Evolutionary conservation across 2,797 vertebrate genomes (phyloP).

Genomic region (Acipenser transmontanus): DNA sequence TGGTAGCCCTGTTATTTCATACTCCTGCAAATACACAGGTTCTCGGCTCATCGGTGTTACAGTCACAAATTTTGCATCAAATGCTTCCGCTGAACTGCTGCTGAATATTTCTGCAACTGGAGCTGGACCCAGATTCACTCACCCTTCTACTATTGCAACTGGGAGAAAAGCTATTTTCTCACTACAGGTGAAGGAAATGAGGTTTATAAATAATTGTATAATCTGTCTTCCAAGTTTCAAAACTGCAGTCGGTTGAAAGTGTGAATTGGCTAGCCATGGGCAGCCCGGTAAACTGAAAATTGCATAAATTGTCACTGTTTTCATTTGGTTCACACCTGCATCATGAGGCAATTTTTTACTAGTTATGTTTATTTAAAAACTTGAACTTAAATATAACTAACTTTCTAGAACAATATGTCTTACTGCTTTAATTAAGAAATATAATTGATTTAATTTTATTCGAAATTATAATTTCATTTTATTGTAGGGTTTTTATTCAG

Average conservation of each 20-base stretch:
- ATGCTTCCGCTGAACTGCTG: slow-evolving; percentile 10
- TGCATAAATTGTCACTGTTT: too few relatives aligned
- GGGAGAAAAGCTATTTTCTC: slow-evolving; percentile 11
- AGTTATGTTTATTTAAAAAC: not conserved
- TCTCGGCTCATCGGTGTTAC: slow-evolving; percentile 15
- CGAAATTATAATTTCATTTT: not conserved
- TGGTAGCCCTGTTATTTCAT: slow-evolving; percentile 18
- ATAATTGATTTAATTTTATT: too few relatives aligned
- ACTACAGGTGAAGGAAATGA: slow-evolving; percentile 17
- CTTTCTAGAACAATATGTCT: not conserved
- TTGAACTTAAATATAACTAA: not conserved
- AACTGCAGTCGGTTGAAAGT: too few relatives aligned
- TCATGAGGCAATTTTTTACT: too few relatives aligned
- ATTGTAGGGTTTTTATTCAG: slow-evolving; percentile 12
- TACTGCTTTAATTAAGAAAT: not conserved
- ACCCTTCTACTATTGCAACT: slow-evolving; percentile 10
- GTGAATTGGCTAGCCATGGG: too few relatives aligned
- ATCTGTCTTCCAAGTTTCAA: not conserved
- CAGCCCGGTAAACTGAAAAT: too few relatives aligned
- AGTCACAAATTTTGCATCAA: slow-evolving; percentile 18
- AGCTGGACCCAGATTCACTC: slow-evolving; percentile 15
- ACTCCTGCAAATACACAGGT: slow-evolving; percentile 17
- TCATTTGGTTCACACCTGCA: too few relatives aligned
- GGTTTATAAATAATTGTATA: not conserved
- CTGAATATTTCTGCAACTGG: slow-evolving; percentile 14